Percentiles rank a stretch among this genome's conserved stretches.
Evolutionary conservation across 2,888 invertebrate species (phyloP).

Genomic region (Orthosia gracilis): DNA sequence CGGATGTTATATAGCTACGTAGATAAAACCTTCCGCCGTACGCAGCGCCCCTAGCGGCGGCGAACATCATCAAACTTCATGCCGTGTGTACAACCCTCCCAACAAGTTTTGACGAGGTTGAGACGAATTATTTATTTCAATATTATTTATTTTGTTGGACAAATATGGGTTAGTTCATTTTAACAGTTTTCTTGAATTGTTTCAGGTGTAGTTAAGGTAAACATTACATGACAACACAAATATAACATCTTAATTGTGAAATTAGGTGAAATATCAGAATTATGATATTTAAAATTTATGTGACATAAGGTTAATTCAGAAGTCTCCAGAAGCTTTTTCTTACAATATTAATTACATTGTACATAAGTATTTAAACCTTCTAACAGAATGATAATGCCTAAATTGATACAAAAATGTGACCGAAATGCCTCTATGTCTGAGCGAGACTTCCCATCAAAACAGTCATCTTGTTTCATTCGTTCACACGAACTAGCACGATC

Average conservation of each 20-base stretch:
- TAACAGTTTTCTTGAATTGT: neutral
- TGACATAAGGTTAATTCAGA: neutral
- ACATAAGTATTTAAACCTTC: neutral
- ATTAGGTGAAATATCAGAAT: neutral
- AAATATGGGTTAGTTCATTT: neutral
- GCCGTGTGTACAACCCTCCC: conserved; percentile 83
- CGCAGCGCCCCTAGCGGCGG: conserved; percentile 86
- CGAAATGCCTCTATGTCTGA: neutral
- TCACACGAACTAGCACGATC: neutral
- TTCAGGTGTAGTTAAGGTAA: neutral
- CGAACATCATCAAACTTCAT: conserved; percentile 86
- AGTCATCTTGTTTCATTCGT: neutral
- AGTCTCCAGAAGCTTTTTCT: neutral
- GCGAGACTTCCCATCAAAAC: neutral
- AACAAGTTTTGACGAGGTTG: conserved; percentile 76
- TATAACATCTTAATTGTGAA: neutral
- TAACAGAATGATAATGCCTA: neutral
- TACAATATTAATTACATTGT: too few species aligned
- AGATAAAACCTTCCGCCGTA: conserved; percentile 91
- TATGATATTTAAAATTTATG: neutral
- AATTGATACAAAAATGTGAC: neutral
- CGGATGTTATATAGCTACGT: conserved; percentile 91
- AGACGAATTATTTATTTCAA: conserved; percentile 53
- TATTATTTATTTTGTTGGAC: conserved; percentile 65
- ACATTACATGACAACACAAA: neutral